These are phyloP conservation scores for Sebastolobus altivelis DNA, from an alignment of 2,797 vertebrate species.

Conservation along the genomic window DNA sequence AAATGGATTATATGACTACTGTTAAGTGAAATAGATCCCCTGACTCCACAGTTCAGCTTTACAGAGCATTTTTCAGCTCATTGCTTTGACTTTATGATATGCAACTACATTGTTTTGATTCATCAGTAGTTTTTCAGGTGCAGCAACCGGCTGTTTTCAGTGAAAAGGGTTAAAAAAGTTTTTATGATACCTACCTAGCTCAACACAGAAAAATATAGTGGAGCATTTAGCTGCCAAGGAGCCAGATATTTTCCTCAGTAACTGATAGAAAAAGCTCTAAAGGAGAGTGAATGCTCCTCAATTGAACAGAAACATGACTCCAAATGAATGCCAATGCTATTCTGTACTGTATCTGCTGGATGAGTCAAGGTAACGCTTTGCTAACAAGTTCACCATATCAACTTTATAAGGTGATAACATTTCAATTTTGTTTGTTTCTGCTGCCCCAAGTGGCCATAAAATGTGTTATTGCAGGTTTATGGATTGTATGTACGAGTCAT, in stretches of 20 bases:
- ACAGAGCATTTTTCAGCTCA: neutral
- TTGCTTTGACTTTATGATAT: neutral
- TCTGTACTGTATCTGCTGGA: neutral
- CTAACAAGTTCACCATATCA: conserved; percentile 7
- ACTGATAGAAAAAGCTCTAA: neutral
- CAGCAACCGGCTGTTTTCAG: neutral
- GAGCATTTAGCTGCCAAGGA: neutral
- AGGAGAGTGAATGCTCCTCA: neutral
- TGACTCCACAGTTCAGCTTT: neutral
- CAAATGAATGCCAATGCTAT: neutral
- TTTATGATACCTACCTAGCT: neutral
- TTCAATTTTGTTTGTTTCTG: conserved; percentile 11
- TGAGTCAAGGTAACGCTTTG: neutral
- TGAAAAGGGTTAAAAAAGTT: neutral
- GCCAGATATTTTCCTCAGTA: neutral
- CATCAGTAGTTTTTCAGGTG: neutral
- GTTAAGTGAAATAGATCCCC: neutral
- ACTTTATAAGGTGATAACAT: conserved; percentile 18
- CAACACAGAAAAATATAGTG: neutral
- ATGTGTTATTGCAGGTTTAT: conserved; percentile 9
- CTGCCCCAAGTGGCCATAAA: conserved; percentile 2
- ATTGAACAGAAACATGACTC: neutral
- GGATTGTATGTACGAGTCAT: conserved; percentile 13
- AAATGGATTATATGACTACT: neutral
- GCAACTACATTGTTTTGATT: neutral